phyloP scores from a whole-genome alignment of 92 coral and sea anemone genomes.

The Porites lobata region DNA sequence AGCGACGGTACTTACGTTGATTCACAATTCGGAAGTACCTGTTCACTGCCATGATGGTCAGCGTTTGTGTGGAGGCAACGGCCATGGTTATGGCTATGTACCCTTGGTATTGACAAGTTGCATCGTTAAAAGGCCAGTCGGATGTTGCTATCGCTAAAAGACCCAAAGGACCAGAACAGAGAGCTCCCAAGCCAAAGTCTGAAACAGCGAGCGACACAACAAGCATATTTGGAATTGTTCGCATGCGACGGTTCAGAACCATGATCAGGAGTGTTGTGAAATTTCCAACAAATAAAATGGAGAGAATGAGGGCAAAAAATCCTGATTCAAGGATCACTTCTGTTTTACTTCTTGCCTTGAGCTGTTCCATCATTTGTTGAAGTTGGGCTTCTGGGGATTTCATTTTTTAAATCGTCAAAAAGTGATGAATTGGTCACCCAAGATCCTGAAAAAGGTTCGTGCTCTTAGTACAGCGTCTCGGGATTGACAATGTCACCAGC shows the following conservation, averaged over 20 bases:
- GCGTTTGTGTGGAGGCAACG: slow-evolving; percentile 71
- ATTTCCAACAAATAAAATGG: slow-evolving; percentile 57
- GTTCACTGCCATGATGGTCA: slow-evolving; percentile 70
- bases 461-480: background rate
- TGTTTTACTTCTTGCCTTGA: slow-evolving; percentile 55
- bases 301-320: slow-evolving; percentile 8
- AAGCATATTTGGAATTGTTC: slow-evolving; percentile 27
- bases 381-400: background rate
- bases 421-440: too few relatives aligned
- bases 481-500: too few relatives aligned
- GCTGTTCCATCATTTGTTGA: slow-evolving; percentile 17
- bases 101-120: slow-evolving; percentile 69
- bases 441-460: background rate
- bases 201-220: slow-evolving; percentile 72
- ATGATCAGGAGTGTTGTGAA: slow-evolving; percentile 61
- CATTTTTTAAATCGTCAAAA: background rate
- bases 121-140: slow-evolving; percentile 44
- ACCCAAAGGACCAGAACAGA: slow-evolving; percentile 53
- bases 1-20: slow-evolving; percentile 48
- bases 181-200: slow-evolving; percentile 62
- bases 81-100: slow-evolving; percentile 56
- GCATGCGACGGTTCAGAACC: slow-evolving; percentile 28
- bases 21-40: slow-evolving; percentile 73
- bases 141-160: slow-evolving; percentile 37
- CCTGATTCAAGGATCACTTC: slow-evolving; percentile 58